Conservation (phyloP, 2,797 vertebrate genomes). For the Thaleichthys pacificus region DNA sequence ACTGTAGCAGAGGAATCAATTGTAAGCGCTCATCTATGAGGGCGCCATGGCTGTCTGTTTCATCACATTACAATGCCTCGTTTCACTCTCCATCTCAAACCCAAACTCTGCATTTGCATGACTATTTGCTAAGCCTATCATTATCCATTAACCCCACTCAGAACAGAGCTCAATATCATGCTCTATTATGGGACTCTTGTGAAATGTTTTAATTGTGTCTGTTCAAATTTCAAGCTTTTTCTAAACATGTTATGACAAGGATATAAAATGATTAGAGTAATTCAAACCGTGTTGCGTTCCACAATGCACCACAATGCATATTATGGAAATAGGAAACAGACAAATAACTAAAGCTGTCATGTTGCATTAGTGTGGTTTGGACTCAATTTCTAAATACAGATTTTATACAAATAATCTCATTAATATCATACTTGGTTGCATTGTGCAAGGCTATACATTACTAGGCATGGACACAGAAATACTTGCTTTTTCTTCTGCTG, state of each 20-base stretch:
- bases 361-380: slow-evolving; percentile 12
- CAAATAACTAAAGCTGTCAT: slow-evolving; percentile 26
- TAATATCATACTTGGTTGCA: slow-evolving; percentile 7
- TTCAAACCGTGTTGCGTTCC: slow-evolving; percentile 34
- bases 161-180: slow-evolving; percentile 27
- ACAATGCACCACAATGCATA: slow-evolving; percentile 30
- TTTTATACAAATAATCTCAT: slow-evolving; percentile 23
- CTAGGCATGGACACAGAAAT: too few relatives aligned
- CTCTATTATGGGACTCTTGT: slow-evolving; percentile 26
- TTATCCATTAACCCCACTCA: slow-evolving; percentile 51
- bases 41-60: neutral
- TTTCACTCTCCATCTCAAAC: slow-evolving; percentile 16
- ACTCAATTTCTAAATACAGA: neutral
- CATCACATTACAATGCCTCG: neutral
- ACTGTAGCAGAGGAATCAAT: neutral
- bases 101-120: slow-evolving; percentile 29
- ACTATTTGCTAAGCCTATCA: slow-evolving; percentile 43
- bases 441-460: neutral
- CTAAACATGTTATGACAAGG: slow-evolving; percentile 49
- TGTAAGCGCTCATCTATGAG: neutral
- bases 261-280: slow-evolving; percentile 46
- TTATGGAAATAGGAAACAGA: slow-evolving; percentile 34
- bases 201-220: slow-evolving; percentile 52
- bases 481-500: too few relatives aligned
- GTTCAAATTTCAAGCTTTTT: slow-evolving; percentile 49